Evolutionary conservation across 2,797 vertebrate genomes (phyloP), one percentile per base, ranked within the genome.

Genomic region (Anguilla anguilla): DNA sequence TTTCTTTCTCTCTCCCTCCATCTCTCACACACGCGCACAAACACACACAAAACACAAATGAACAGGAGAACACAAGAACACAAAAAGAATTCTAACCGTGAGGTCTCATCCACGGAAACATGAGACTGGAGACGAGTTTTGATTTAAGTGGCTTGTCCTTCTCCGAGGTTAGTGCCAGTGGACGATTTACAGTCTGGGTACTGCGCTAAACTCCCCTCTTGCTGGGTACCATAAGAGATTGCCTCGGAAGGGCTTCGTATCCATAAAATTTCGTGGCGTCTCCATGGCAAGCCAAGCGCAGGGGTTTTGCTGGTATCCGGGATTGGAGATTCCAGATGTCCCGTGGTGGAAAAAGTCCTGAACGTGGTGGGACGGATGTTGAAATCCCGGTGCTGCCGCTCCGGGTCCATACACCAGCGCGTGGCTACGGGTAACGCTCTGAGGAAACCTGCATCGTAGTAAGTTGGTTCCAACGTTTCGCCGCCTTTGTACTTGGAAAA

Each of bases 41-140:
- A 69, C 64, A 74, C 83, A 77, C 83, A 88, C 87, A 85, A 84
- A 79, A 81, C 87, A 79, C 83, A 88, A 72, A 88, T 35, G 83
- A 69, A 81, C 53, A 88, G 64, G 31, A 87, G 55, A 77, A 87
- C 82, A 87, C 83, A 87, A 72, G 81, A 87, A 87, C 87, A 88
- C 87, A 88, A 85, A 46, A 88, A 88, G 83, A 88, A 88, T 79
- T 95, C 97, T 97, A 95, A 97, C 97, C 97, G 95, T 97, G 97
- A 92, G 97, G 97, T 96, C 97, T 97, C 97, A 97, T 97, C 97
- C 97, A 97, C 91, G 97, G 97, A 94, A 97, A 97, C 96, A 97
- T 96, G 94, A 97, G 96, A 93, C 95, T 97, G 93, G 95, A 94
- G 96, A 96, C 94, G 96, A 96, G 93, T 95, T 97, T 95, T 96